phyloP scores from a whole-genome alignment of 2,113 vertebrate species.

The Paralichthys olivaceus region DNA sequence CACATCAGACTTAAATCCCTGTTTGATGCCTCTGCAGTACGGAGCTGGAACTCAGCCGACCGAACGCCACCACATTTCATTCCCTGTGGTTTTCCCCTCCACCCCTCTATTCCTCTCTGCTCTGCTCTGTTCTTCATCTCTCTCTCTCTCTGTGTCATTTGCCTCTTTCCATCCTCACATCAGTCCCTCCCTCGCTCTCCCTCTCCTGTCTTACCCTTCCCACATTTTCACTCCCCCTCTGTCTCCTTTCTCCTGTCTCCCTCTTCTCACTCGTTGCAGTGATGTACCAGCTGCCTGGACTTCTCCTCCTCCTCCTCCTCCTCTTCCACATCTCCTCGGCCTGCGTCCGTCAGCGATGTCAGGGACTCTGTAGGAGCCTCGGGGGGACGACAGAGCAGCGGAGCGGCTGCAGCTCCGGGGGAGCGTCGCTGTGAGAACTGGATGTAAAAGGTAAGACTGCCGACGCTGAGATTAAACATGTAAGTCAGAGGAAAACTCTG shows the following conservation, averaged over 20 bases:
- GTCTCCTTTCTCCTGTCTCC: slow-evolving; percentile 20
- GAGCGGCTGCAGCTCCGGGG: slow-evolving; percentile 16
- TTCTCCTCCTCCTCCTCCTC: slow-evolving; percentile 52
- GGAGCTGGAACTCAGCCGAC: background rate
- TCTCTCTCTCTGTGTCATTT: background rate
- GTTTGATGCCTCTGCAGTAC: background rate
- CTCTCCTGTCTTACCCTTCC: slow-evolving; percentile 1
- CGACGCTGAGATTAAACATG: background rate
- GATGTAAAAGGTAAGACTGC: slow-evolving; percentile 64
- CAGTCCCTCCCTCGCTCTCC: slow-evolving; percentile 15
- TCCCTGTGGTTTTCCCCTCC: background rate
- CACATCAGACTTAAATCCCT: background rate
- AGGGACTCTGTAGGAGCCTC: slow-evolving; percentile 38
- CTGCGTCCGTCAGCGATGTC: slow-evolving; percentile 30
- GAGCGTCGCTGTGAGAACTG: slow-evolving; percentile 31
- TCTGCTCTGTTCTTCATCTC: background rate
- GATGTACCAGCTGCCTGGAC: slow-evolving; percentile 65
- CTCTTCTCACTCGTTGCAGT: slow-evolving; percentile 63
- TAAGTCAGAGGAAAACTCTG: background rate
- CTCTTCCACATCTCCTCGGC: slow-evolving; percentile 41
- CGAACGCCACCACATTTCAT: background rate
- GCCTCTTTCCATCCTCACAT: slow-evolving; percentile 6
- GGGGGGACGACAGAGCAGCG: background rate
- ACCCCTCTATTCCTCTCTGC: background rate
- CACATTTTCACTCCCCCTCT: slow-evolving; percentile 42